Conservation (phyloP, 2,113 vertebrate genomes). For the Dasyornis broadbenti region DNA sequence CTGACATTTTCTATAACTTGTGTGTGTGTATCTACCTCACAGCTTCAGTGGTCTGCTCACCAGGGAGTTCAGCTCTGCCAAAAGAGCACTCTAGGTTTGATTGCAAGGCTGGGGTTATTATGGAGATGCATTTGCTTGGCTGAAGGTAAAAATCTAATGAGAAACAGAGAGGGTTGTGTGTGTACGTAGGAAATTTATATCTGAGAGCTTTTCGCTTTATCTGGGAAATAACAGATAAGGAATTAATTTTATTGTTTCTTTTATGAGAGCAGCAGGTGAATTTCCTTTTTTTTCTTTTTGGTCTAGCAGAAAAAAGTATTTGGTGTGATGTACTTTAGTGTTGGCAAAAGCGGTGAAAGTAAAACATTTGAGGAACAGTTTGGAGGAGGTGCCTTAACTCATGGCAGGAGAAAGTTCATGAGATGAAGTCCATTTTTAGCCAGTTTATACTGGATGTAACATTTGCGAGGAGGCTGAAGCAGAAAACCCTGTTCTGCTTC, state of each 20-base stretch:
- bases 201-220: background rate
- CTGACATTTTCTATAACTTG: slow-evolving; percentile 56
- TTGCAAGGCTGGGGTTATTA: background rate
- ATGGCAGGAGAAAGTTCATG: too few relatives aligned
- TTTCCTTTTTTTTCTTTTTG: too few relatives aligned
- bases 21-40: slow-evolving; percentile 15
- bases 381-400: too few relatives aligned
- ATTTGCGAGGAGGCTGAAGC: too few relatives aligned
- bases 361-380: too few relatives aligned
- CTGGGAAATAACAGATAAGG: background rate
- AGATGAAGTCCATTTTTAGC: too few relatives aligned
- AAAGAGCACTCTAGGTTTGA: slow-evolving; percentile 7
- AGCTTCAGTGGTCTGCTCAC: background rate
- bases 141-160: background rate
- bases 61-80: background rate
- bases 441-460: too few relatives aligned
- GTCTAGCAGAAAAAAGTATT: too few relatives aligned
- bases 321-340: too few relatives aligned
- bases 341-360: too few relatives aligned
- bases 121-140: background rate
- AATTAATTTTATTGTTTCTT: too few relatives aligned
- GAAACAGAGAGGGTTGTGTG: background rate
- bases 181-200: background rate
- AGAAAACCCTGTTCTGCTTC: background rate
- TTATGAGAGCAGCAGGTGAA: too few relatives aligned